Conservation (phyloP, 2,797 vertebrate genomes). For the Sebastes melanostomus region DNA sequence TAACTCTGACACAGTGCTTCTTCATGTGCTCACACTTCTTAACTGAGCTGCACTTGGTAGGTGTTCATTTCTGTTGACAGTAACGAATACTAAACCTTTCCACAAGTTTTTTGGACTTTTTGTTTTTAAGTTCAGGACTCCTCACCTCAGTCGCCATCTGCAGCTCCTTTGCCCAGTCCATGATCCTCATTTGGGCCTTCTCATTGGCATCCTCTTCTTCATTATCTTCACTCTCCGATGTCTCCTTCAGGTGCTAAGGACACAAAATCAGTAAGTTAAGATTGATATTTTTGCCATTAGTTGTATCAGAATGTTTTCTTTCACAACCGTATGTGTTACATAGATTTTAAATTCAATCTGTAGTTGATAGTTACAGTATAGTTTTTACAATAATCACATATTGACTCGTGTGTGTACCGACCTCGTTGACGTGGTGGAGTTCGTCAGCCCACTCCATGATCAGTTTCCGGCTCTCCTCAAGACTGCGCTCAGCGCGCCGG, state of each 20-base stretch:
- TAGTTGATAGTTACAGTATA: background rate
- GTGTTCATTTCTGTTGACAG: background rate
- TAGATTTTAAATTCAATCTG: background rate
- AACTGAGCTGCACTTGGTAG: background rate
- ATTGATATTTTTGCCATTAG: background rate
- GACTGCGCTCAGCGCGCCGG: constrained; percentile 60
- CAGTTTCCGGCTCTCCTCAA: constrained; percentile 81
- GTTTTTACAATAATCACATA: background rate
- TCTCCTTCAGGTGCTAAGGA: constrained; percentile 63
- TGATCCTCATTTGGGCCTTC: constrained; percentile 63
- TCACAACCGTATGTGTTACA: background rate
- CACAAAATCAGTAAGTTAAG: background rate
- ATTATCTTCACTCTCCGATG: constrained; percentile 17
- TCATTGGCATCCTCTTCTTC: constrained; percentile 34
- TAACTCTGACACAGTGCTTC: accelerated
- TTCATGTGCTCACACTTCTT: too few species aligned
- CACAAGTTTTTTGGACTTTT: too few species aligned
- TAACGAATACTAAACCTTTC: background rate
- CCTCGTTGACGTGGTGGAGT: constrained; percentile 75
- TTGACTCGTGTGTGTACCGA: background rate
- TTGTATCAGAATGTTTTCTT: background rate
- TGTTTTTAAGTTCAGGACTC: background rate
- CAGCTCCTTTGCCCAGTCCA: constrained; percentile 82
- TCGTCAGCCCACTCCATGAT: constrained; percentile 82
- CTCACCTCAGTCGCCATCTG: constrained; percentile 76